Percentiles rank a stretch among this genome's conserved stretches.
Conservation (phyloP, 2,113 vertebrate species). For the Zosterops borbonicus region DNA sequence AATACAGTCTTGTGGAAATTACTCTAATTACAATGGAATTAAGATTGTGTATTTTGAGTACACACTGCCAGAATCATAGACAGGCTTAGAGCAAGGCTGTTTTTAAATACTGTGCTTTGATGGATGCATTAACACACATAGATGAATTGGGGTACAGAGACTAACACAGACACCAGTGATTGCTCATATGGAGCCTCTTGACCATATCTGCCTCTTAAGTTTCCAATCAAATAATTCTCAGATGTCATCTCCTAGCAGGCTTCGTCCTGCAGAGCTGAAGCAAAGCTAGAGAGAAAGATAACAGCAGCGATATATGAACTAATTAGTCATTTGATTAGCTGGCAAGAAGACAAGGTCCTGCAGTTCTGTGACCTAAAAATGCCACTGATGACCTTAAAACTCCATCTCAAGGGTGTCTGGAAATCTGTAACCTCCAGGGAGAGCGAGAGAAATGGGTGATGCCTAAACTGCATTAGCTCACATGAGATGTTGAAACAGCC, state of each 20-base stretch:
- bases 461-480: slow-evolving; percentile 3
- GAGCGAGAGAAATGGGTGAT: background rate
- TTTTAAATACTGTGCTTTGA: background rate
- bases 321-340: slow-evolving; percentile 47
- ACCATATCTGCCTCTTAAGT: background rate
- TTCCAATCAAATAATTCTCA: slow-evolving; percentile 4
- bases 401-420: background rate
- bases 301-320: background rate
- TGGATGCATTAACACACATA: background rate
- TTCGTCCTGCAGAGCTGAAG: slow-evolving; percentile 3
- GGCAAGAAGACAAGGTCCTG: background rate
- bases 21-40: background rate
- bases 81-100: background rate
- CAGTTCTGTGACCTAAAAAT: slow-evolving; percentile 44
- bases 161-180: background rate
- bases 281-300: slow-evolving; percentile 8
- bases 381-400: slow-evolving; percentile 21
- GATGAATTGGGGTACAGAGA: background rate
- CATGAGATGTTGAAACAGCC: background rate
- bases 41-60: background rate
- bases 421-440: slow-evolving; percentile 1
- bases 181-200: background rate
- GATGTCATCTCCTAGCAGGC: background rate
- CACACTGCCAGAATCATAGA: background rate
- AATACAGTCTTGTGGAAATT: background rate